Percentiles rank a stretch among this genome's conserved stretches.
Evolutionary conservation across 2,888 invertebrate species (phyloP).

Genomic region (Apodemia mormo): DNA sequence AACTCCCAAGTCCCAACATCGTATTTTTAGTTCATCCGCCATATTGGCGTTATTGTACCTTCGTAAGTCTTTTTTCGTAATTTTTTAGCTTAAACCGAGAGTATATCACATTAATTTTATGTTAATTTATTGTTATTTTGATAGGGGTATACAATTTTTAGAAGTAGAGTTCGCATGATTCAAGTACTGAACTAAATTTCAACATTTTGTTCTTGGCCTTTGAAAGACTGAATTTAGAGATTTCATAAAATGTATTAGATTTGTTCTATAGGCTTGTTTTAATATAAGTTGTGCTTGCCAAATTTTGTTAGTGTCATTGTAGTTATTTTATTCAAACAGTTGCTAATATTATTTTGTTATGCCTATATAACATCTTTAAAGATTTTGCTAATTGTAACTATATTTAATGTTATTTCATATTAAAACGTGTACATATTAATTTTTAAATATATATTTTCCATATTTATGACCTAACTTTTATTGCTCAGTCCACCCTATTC

Average conservation of each 20-base stretch:
- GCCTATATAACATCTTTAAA: background rate
- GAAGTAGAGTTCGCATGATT: conserved; percentile 60
- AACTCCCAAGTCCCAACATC: conserved; percentile 71
- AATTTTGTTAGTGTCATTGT: background rate
- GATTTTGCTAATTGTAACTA: background rate
- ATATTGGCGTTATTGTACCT: conserved; percentile 85
- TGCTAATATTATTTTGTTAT: background rate
- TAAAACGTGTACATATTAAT: conserved; percentile 18
- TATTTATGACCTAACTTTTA: conserved; percentile 38
- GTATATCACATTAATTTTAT: conserved; percentile 63
- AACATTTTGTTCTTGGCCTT: conserved; percentile 70
- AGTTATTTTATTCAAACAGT: conserved; percentile 1
- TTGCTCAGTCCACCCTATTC: conserved; percentile 38
- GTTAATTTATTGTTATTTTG: conserved; percentile 70
- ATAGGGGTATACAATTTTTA: conserved; percentile 70
- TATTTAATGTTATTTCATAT: background rate
- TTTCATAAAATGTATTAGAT: conserved; percentile 59
- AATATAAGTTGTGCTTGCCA: conserved; percentile 21
- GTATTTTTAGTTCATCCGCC: conserved; percentile 85
- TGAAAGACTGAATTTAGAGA: conserved; percentile 42
- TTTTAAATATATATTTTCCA: conserved; percentile 18
- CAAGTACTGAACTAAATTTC: conserved; percentile 54
- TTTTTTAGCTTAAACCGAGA: conserved; percentile 66
- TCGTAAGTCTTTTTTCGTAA: conserved; percentile 80
- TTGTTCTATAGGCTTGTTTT: conserved; percentile 35